Conservation (phyloP, 1,140 invertebrate species). For the Drosophila arizonae region DNA sequence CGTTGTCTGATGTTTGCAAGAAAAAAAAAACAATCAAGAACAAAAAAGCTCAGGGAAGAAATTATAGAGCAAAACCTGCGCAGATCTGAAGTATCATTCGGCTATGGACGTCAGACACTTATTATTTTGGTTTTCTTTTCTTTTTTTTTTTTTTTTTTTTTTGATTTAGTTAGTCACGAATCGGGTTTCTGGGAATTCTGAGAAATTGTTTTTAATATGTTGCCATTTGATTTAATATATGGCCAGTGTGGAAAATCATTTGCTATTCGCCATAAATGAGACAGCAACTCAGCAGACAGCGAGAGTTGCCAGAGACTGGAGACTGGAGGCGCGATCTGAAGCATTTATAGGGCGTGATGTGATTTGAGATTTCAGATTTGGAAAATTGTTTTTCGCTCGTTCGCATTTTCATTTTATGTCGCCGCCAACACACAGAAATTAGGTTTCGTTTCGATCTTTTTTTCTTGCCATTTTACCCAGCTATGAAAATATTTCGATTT, state of each 20-base stretch:
- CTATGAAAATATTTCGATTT: conserved; percentile 49
- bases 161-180: conserved; percentile 47
- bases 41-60: conserved; percentile 31
- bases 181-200: conserved; percentile 47
- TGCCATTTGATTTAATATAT: conserved; percentile 30
- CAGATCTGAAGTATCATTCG: conserved; percentile 1
- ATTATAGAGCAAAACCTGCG: background rate
- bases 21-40: too few species aligned
- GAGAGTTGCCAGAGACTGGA: conserved; percentile 2
- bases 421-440: conserved; percentile 6
- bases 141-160: too few species aligned
- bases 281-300: conserved; percentile 12
- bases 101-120: background rate
- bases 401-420: conserved; percentile 55
- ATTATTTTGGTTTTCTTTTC: too few species aligned
- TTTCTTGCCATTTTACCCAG: conserved; percentile 25
- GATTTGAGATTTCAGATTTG: conserved; percentile 38
- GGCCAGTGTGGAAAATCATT: conserved; percentile 50
- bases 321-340: conserved; percentile 6
- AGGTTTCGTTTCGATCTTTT: background rate
- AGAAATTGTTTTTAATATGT: conserved; percentile 20
- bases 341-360: conserved; percentile 71
- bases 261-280: conserved; percentile 53
- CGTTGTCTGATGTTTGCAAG: conserved; percentile 56
- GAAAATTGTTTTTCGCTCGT: conserved; percentile 42